Percentiles rank a stretch among this genome's conserved stretches.
Conservation (phyloP, 2,113 vertebrate genomes). For the Empidonax traillii region DNA sequence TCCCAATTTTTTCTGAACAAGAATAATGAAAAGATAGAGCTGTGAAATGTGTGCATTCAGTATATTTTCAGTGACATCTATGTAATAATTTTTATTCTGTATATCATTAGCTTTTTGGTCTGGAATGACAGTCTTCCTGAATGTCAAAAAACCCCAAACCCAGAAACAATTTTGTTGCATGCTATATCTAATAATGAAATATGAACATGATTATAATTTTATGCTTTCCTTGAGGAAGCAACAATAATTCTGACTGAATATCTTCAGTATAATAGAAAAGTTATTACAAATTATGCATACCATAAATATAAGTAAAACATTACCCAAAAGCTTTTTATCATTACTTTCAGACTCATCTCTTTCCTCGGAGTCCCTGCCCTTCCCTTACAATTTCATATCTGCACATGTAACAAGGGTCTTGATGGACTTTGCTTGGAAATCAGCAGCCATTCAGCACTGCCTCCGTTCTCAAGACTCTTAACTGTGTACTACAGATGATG, state of each 20-base stretch:
- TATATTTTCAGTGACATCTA: not conserved
- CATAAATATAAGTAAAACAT: constrained; percentile 36
- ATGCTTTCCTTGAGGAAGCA: not conserved
- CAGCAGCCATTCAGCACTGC: not conserved
- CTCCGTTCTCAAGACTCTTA: not conserved
- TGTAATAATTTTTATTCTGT: not conserved
- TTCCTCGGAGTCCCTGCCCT: not conserved
- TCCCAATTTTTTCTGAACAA: not conserved
- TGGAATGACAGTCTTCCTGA: not conserved
- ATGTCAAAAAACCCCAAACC: not conserved
- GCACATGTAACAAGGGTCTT: not conserved
- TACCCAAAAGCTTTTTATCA: not conserved
- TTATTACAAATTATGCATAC: constrained; percentile 17
- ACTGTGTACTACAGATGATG: no score
- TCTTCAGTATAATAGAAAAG: not conserved
- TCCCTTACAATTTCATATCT: not conserved
- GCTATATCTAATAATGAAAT: not conserved
- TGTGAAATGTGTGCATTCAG: not conserved
- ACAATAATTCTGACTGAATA: not conserved
- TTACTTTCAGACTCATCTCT: not conserved
- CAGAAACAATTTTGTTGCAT: not conserved
- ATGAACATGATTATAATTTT: not conserved
- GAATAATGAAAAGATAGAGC: not conserved
- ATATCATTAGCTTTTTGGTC: not conserved
- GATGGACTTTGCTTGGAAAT: not conserved